phyloP scores from a whole-genome alignment of 2,888 invertebrate species.

The Xanthia icteritia region DNA sequence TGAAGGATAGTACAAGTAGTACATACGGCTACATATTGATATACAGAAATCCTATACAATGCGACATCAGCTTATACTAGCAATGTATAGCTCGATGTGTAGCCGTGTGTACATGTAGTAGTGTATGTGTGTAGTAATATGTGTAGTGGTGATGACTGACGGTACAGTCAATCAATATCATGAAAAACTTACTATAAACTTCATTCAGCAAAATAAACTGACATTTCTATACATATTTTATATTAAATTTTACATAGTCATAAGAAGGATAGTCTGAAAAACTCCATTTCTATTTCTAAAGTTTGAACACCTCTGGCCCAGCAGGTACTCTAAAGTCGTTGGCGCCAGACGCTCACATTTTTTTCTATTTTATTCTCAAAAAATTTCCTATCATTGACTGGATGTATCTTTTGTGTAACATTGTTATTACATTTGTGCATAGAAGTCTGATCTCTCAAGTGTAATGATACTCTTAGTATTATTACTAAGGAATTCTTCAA shows the following conservation, averaged over 20 bases:
- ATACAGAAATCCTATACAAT: too few species aligned
- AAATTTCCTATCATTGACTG: conserved; percentile 69
- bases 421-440: conserved; percentile 52
- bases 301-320: conserved; percentile 73
- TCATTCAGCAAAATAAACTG: not conserved
- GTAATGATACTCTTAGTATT: conserved; percentile 46
- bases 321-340: conserved; percentile 75
- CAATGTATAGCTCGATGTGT: too few species aligned
- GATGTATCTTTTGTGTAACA: conserved; percentile 66
- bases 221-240: not conserved
- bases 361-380: conserved; percentile 71
- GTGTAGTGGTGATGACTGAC: too few species aligned
- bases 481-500: not conserved
- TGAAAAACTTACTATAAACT: too few species aligned
- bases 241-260: not conserved
- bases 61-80: too few species aligned
- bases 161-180: too few species aligned
- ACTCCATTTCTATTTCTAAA: conserved; percentile 10
- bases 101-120: too few species aligned
- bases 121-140: too few species aligned
- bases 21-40: too few species aligned
- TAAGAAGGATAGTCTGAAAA: not conserved
- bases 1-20: not conserved
- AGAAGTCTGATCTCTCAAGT: conserved; percentile 29
- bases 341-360: conserved; percentile 83